These are phyloP conservation scores for Champsocephalus gunnari DNA, from an alignment of 2,797 vertebrate genomes.

Conservation along the genomic window DNA sequence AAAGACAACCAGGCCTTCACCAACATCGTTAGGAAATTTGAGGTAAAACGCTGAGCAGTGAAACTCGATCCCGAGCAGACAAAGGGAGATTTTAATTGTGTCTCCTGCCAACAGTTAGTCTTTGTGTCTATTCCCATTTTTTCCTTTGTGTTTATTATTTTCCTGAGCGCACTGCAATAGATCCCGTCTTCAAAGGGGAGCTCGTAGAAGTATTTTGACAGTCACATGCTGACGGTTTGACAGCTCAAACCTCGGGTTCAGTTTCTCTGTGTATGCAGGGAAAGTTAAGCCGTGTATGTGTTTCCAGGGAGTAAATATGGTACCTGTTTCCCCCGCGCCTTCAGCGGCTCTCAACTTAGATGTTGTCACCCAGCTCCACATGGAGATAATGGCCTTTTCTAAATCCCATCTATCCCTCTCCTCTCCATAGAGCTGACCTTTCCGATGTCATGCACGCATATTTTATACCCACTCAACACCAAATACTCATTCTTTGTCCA, in stretches of 20 bases:
- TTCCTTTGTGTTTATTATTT: background rate
- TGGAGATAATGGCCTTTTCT: conserved; percentile 60
- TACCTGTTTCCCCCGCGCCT: conserved; percentile 42
- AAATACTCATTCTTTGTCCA: conserved; percentile 48
- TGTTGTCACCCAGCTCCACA: conserved; percentile 59
- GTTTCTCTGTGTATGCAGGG: conserved; percentile 28
- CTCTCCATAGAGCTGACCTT: conserved; percentile 67
- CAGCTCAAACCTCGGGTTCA: conserved; percentile 27
- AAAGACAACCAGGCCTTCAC: conserved; percentile 84
- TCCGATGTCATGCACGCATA: conserved; percentile 53
- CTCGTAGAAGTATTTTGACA: conserved; percentile 9
- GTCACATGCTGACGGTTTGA: background rate
- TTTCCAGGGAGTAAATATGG: conserved; percentile 35
- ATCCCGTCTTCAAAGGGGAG: conserved; percentile 7
- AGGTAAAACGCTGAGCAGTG: conserved; percentile 83
- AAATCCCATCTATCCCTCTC: conserved; percentile 35
- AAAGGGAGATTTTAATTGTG: background rate
- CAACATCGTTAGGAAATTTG: conserved; percentile 86
- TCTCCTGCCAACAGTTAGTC: background rate
- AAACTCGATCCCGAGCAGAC: background rate
- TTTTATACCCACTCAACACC: conserved; percentile 52
- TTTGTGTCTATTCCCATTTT: background rate
- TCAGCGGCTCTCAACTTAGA: conserved; percentile 43
- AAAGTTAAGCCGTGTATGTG: conserved; percentile 29
- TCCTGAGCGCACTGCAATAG: background rate